Base-by-base conservation (phyloP, 2,113 vertebrate genomes). In the Festucalex cinctus region DNA sequence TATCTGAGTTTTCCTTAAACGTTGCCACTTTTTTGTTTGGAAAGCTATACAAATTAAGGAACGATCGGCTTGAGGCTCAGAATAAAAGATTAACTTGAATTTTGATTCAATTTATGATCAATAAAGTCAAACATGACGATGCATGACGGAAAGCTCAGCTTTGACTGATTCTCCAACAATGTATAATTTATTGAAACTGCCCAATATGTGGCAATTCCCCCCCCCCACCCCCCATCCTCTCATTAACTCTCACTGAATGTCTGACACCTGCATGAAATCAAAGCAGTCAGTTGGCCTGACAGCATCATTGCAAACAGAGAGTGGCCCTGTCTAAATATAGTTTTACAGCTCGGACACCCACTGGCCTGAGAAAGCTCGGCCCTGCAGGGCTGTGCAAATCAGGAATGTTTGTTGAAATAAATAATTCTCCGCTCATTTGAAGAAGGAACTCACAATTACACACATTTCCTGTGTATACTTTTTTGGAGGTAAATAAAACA, bases 341-440 rank as follows among this genome's bases (percentile, higher is more conserved):
- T 92, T 90, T 81, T 77, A 70, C 81, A 83, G 87, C 90, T 66
- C 9, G 28, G 49, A 66, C 66, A 63, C 61, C 53, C 58, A 26
- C 84, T 72, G 76, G 51, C 89, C 89, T 77, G 81, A 90, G 88
- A 72, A 63, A 77, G 83, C 88, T 81, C 32, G 71, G 36, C n/a
- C 71, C 68, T 77, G 81, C 86, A 22, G 41, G 85, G 57, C 93
- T 93, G 89, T 93, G 93, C 91, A 73, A 92, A 95, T 93, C 93
- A 95, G 95, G 95, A 98, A 97, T 97, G 96, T 92, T 92, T 80
- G 87, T 92, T 93, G 93, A 94, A 95, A 95, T 94, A 97, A 96
- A 97, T 94, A 96, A 94, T 95, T 94, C 91, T 93, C 92, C 93
- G 94, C 93, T 93, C 94, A 94, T 95, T 94, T 92, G 88, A 93